phyloP scores from a whole-genome alignment of 2,113 vertebrate genomes.

The Pantherophis guttatus region DNA sequence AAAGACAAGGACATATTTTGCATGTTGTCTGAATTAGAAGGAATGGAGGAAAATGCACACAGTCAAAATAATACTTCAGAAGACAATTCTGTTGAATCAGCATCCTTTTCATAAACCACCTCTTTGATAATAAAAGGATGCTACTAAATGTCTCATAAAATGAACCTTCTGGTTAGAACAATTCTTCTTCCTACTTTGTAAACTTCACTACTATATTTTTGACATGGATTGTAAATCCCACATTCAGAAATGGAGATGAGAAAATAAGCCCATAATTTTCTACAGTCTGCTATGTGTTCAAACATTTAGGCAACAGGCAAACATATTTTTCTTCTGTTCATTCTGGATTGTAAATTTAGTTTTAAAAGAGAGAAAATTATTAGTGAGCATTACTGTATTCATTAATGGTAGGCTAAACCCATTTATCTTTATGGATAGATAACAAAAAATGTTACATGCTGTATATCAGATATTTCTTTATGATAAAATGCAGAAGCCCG shows the following conservation, averaged over 20 bases:
- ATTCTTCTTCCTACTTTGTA: slow-evolving; percentile 33
- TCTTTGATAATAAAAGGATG: slow-evolving; percentile 26
- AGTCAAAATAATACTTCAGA: neutral
- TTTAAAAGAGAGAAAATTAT: slow-evolving; percentile 18
- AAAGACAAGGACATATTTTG: neutral
- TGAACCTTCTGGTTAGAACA: slow-evolving; percentile 28
- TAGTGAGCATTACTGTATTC: slow-evolving; percentile 14
- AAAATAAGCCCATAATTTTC: slow-evolving; percentile 17
- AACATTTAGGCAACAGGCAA: slow-evolving; percentile 21
- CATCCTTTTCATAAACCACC: neutral
- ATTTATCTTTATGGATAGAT: slow-evolving; percentile 24
- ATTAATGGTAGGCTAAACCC: neutral
- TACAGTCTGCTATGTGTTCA: slow-evolving; percentile 7
- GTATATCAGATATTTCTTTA: neutral
- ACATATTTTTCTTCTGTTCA: slow-evolving; percentile 19
- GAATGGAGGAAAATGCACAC: neutral
- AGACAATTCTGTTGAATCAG: slow-evolving; percentile 15
- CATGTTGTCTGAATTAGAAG: slow-evolving; percentile 26
- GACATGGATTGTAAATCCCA: slow-evolving; percentile 28
- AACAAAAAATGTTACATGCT: slow-evolving; percentile 9
- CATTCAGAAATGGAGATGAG: slow-evolving; percentile 27
- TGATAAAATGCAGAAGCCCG: slow-evolving; percentile 25
- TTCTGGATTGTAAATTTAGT: slow-evolving; percentile 16
- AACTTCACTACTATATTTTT: slow-evolving; percentile 5
- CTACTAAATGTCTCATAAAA: neutral